Base-by-base conservation (phyloP, 2,797 vertebrate species). In the Arnoldichthys spilopterus region DNA sequence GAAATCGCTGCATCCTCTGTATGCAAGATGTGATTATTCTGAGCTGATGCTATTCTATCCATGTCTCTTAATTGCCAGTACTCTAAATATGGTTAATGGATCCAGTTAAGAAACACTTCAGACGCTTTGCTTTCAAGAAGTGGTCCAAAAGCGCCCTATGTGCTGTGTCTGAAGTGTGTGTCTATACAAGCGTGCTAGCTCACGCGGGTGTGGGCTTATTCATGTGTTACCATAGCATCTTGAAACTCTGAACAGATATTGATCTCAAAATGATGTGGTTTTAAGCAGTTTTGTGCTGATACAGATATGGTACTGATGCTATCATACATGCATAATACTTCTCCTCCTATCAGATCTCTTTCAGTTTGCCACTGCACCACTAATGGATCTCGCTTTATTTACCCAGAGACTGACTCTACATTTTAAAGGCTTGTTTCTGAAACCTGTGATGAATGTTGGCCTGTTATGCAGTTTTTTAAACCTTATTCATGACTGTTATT, bases 221-320 rank as follows among this genome's bases (percentile, higher is more conserved):
- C 66, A 4, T 30, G 43, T 32, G 24, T 20, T 62, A 40, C n/a
- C 43, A 28, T 40, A 22, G 72, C n/a, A 0, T 22, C 8, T 8
- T 56, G 30, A 15, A 72, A 16, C 1, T 40, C 5, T 37, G 69
- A 56, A n/a, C 16, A 32, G 11, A 53, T 11, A 1, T 53, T 51
- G 6, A 30, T 45, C 66, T 56, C 30, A 62, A 43, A n/a, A 40
- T 15, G 16, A 16, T 62, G 54, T 69, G 66, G 74, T 62, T 79
- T 68, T 68, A 18, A 56, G 15, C 3, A 11, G 37, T 6, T 37
- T 2, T 63, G 32, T 56, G n/a, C 58, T 58, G 59, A 49, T 16
- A 37, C 49, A 37, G 58, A 64, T 64, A 56, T 37, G 79, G 79
- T 80, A 80, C 79, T 64, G 59, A 56, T 80, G 26, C 49, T 47